phyloP scores from a whole-genome alignment of 2,113 vertebrate species.

The Panurus biarmicus region DNA sequence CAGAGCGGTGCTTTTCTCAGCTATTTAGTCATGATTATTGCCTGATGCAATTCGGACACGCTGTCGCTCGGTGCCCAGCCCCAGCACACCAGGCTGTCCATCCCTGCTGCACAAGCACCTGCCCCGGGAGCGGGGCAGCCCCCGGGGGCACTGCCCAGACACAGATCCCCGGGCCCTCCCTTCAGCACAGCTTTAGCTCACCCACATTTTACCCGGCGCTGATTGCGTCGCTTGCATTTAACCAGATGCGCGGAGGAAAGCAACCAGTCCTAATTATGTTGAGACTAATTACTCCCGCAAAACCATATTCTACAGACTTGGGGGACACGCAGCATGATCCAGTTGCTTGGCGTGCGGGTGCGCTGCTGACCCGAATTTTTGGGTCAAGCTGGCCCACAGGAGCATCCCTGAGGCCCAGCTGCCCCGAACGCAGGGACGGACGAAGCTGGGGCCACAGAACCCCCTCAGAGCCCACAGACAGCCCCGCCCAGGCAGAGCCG shows the following conservation, averaged over 20 bases:
- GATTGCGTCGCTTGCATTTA: rapidly evolving
- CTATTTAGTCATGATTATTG: rapidly evolving
- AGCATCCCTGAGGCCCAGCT: not conserved
- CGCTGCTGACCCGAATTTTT: not conserved
- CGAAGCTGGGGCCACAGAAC: rapidly evolving
- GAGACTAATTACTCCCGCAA: not conserved
- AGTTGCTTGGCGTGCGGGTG: no score
- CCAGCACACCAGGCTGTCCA: rapidly evolving
- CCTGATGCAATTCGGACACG: rapidly evolving
- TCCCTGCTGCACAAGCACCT: not conserved
- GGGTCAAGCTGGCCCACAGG: rapidly evolving
- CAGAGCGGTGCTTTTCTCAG: not conserved
- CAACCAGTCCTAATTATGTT: not conserved
- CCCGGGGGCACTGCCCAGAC: not conserved
- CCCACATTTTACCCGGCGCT: no score
- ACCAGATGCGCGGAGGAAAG: rapidly evolving
- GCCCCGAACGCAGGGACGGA: not conserved
- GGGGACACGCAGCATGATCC: not conserved
- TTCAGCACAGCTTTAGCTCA: rapidly evolving
- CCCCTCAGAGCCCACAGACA: not conserved
- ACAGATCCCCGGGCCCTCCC: rapidly evolving
- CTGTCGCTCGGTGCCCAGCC: rapidly evolving
- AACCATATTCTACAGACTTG: rapidly evolving
- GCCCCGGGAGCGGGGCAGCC: not conserved
- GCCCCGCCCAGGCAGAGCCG: rapidly evolving